Evolutionary conservation across 2,888 invertebrate genomes (phyloP), one percentile per base, ranked within the genome.

Genomic region (Sarcophaga carnaria): DNA sequence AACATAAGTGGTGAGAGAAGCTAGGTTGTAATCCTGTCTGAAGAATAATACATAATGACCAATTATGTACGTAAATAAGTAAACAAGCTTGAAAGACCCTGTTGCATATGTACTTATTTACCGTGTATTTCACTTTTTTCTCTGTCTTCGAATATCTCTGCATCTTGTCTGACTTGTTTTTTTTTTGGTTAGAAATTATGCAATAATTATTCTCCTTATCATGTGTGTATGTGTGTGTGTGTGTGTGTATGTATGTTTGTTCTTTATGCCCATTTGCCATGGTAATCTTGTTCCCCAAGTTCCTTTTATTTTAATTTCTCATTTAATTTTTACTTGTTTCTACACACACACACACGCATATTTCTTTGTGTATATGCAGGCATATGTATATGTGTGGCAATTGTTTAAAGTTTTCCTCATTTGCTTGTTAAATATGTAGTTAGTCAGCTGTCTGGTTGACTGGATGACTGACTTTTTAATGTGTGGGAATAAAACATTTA

Each of bases 371-470:
- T 45, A 20, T 45, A n/a, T 64, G 8, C 37, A 12, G 5, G 20
- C 47, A 45, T 45, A 45, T 72, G 12, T 20, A 25, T 27, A 49
- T 66, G 62, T 49, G 47, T 47, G 47, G n/a, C 6, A 49, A 71
- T 45, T 45, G 14, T 59, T 63, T 70, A 14, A 76, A 20, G 11
- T 59, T 60, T 77, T 20, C 49, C 49, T 64, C 82, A 77, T 22
- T 60, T 22, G 77, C 49, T 78, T 74, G 62, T 63, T 74, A 67
- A 78, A 78, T 37, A 12, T 67, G 62, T 72, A 74, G 54, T 37
- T 8, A 37, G 37, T 78, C 80, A 85, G 37, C 72, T 77, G 67
- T 74, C 63, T 77, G 85, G 54, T 81, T 85, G 85, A 74, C 76
- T 85, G 76, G 54, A 70, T 80, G 79, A 60, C 49, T 80, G 70